A percentile compares a stretch with the other conserved stretches of the same genome.
Evolutionary conservation across 2,113 vertebrate species (phyloP).

Genomic region (Cyprinodon brontotheroides): DNA sequence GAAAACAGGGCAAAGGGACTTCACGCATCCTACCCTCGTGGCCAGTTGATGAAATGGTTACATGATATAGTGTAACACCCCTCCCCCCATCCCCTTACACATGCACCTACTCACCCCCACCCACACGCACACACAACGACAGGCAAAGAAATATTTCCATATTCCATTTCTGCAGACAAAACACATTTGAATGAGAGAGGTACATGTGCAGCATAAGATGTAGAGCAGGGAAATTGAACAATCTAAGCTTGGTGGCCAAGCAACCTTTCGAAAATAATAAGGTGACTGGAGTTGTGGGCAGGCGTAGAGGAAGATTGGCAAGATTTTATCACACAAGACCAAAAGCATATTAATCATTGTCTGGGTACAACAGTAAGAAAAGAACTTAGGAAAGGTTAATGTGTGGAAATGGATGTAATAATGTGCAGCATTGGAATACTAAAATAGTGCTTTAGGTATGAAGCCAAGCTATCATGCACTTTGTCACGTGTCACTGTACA

Average conservation of each 20-base stretch:
- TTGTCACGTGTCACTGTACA: constrained; percentile 58
- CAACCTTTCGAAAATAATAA: constrained; percentile 73
- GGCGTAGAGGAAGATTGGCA: constrained; percentile 58
- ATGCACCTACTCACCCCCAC: too few species aligned
- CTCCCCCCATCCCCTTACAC: not conserved
- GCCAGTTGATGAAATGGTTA: constrained; percentile 59
- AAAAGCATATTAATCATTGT: constrained; percentile 72
- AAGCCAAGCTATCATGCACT: constrained; percentile 56
- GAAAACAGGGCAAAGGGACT: constrained; percentile 43
- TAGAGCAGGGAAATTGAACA: constrained; percentile 63
- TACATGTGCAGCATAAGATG: constrained; percentile 44
- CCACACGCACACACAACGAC: constrained; percentile 6
- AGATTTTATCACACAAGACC: constrained; percentile 72
- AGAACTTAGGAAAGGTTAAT: constrained; percentile 69
- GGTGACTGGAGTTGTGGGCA: constrained; percentile 58
- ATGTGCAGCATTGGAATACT: constrained; percentile 52
- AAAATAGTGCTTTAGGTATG: constrained; percentile 56
- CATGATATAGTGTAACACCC: constrained; percentile 52
- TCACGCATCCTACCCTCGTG: constrained; percentile 24
- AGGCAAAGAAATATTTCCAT: constrained; percentile 65
- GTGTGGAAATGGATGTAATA: constrained; percentile 64
- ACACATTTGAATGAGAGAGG: constrained; percentile 60
- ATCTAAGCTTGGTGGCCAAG: constrained; percentile 66
- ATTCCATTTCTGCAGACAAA: constrained; percentile 68
- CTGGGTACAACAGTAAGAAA: constrained; percentile 40